phyloP scores from a whole-genome alignment of 2,888 invertebrate genomes.

The Cheilosia vernalis region DNA sequence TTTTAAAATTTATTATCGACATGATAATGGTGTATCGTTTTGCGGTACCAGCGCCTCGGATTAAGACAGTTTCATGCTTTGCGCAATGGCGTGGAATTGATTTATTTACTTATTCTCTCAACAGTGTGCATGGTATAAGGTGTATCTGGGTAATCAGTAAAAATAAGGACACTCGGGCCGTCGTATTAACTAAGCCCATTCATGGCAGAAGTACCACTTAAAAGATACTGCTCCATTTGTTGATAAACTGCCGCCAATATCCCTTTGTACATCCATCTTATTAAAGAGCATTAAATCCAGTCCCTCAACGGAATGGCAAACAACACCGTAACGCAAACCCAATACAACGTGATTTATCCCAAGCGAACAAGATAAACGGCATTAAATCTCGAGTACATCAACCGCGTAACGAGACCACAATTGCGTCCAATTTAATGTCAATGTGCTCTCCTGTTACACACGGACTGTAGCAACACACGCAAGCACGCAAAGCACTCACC shows the following conservation, averaged over 20 bases:
- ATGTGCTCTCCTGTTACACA: constrained; percentile 57
- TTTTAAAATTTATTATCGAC: constrained; percentile 72
- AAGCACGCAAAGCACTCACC: neutral
- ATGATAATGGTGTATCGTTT: constrained; percentile 54
- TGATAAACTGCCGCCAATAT: constrained; percentile 47
- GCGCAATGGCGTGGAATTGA: constrained; percentile 64
- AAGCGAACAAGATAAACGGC: constrained; percentile 73
- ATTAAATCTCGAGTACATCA: constrained; percentile 74
- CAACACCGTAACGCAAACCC: constrained; percentile 34
- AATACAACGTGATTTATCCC: constrained; percentile 72
- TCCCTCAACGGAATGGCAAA: constrained; percentile 28
- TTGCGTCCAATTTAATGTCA: constrained; percentile 75
- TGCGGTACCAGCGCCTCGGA: constrained; percentile 23
- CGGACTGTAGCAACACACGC: neutral
- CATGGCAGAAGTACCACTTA: neutral
- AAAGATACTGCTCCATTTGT: constrained; percentile 25
- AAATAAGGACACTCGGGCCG: too few species aligned
- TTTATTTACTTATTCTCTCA: constrained; percentile 26
- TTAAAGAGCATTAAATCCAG: constrained; percentile 52
- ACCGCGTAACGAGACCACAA: constrained; percentile 75
- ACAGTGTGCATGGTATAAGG: neutral
- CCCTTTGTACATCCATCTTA: constrained; percentile 54
- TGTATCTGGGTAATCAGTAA: too few species aligned
- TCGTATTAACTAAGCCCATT: constrained; percentile 1
- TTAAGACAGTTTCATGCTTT: constrained; percentile 66